Base-by-base conservation (phyloP, 2,113 vertebrate species). In the Pandion haliaetus region DNA sequence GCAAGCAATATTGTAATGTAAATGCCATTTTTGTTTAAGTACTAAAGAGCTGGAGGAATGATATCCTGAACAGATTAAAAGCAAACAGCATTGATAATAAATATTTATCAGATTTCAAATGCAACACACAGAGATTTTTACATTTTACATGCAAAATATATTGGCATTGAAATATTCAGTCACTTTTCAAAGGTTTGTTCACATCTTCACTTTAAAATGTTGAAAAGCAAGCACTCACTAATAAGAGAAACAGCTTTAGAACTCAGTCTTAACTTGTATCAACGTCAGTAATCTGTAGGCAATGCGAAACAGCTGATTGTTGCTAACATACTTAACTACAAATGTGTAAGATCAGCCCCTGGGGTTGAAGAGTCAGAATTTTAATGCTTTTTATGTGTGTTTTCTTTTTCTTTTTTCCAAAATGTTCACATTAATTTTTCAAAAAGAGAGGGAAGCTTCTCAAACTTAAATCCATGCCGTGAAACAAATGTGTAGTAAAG, bases 1-100 rank as follows among this genome's bases (percentile, higher is more conserved):
- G 98, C 99, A 99, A 99, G 99, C 99, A 99, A 99, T 99, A 99
- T 98, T 98, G 98, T 98, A 98, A 98, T 99, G 98, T 98, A 98
- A 98, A 98, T 98, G 98, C 97, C 97, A 98, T 98, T 98, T 98
- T 98, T 98, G 98, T 98, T 98, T 98, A 98, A 98, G 98, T 98
- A 97, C 96, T 98, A 98, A 98, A 97, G 97, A 98, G 97, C 97
- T 98, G 79, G 90, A 98, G 97, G 96, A 98, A 94, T 98, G 98
- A 98, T 98, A 98, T 98, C 97, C 97, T 96, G 97, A 98, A 97
- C 96, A 98, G 98, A 98, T 98, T 98, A 98, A 98, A 98, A 98
- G 98, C 98, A 98, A 98, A 98, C 98, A 98, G 96, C 97, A 98
- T 96, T 97, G 98, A 98, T 98, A 97, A 98, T 98, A 98, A 98